These are phyloP conservation scores for Halocaridina rubra DNA, from an alignment of 2,888 invertebrate species.

Conservation along the genomic window DNA sequence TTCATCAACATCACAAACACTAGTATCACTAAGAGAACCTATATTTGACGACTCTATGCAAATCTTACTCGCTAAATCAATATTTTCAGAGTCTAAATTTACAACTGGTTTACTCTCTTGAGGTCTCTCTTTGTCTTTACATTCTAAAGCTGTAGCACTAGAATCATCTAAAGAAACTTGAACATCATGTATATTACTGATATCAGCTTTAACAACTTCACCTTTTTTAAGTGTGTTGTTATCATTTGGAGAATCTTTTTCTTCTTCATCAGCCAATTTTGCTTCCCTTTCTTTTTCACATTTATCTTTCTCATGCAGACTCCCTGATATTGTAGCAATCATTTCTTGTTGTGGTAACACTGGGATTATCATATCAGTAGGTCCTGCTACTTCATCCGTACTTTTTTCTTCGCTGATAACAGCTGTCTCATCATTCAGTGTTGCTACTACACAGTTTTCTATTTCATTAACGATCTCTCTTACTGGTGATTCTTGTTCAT, in stretches of 20 bases:
- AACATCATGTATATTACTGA: conserved; percentile 18
- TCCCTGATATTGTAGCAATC: conserved; percentile 64
- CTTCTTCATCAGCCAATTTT: conserved; percentile 19
- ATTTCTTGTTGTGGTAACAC: conserved; percentile 56
- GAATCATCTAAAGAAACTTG: conserved; percentile 1
- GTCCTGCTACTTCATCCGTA: not conserved
- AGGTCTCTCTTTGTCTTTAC: not conserved
- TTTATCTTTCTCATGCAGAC: conserved; percentile 60
- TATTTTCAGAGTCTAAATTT: not conserved
- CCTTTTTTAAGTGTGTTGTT: not conserved
- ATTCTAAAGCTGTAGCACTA: not conserved
- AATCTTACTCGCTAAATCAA: not conserved
- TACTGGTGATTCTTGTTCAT: conserved; percentile 67
- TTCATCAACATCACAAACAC: conserved; percentile 18
- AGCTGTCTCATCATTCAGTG: conserved; percentile 57
- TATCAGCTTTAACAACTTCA: conserved; percentile 21
- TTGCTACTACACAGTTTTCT: conserved; percentile 67
- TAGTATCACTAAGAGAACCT: conserved; percentile 11
- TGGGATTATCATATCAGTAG: conserved; percentile 5
- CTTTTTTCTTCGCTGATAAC: not conserved
- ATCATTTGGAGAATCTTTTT: not conserved
- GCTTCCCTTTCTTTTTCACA: conserved; percentile 52
- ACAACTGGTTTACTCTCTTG: conserved; percentile 1
- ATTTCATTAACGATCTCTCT: no score
- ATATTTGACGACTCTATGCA: conserved; percentile 2